These are phyloP conservation scores for Drosophila paramelanica DNA, from an alignment of 2,888 invertebrate genomes.

Conservation along the genomic window DNA sequence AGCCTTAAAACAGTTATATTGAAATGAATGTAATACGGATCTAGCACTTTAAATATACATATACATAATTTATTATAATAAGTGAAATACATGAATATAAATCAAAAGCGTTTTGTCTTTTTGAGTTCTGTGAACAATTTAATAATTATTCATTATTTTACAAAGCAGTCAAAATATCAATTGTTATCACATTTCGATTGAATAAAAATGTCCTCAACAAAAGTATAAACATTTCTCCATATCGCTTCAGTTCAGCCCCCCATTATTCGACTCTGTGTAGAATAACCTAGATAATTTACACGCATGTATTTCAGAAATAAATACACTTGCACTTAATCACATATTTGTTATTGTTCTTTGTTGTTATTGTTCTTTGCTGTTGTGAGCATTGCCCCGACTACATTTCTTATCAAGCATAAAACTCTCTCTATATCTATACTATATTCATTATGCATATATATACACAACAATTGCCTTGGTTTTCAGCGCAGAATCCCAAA, in stretches of 20 bases:
- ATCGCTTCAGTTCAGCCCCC: background rate
- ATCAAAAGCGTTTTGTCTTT: no score
- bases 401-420: constrained; percentile 41
- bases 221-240: background rate
- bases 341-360: constrained; percentile 8
- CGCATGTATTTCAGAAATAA: constrained; percentile 30
- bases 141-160: no score
- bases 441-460: background rate
- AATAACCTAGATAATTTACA: constrained; percentile 23
- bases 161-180: no score
- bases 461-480: background rate
- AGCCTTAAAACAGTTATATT: no score
- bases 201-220: background rate
- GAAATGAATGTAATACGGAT: no score
- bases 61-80: no score
- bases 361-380: constrained; percentile 11
- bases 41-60: no score
- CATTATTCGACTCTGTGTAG: background rate
- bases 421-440: background rate
- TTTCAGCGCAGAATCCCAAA: background rate
- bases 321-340: constrained; percentile 27
- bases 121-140: no score
- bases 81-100: no score
- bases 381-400: constrained; percentile 35
- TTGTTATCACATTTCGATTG: background rate